A percentile compares a stretch with the other conserved stretches of the same genome.
Conservation (phyloP, 2,888 invertebrate genomes). For the Drosophila kanekoi region DNA sequence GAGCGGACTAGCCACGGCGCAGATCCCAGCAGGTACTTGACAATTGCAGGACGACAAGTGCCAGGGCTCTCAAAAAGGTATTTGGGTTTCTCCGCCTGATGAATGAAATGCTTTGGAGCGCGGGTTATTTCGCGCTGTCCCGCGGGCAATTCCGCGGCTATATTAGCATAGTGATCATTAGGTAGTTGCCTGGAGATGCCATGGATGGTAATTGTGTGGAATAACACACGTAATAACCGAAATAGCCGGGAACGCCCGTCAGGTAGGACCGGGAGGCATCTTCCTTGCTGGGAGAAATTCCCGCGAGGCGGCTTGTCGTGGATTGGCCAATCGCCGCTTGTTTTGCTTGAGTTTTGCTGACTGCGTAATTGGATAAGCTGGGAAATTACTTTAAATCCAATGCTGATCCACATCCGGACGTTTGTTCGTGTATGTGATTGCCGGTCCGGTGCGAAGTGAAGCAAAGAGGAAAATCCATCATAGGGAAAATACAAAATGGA, state of each 20-base stretch:
- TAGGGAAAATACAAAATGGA: conserved; percentile 73
- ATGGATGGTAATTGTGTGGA: conserved; percentile 67
- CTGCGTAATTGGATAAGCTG: conserved; percentile 83
- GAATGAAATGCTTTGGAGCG: conserved; percentile 72
- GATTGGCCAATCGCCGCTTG: conserved; percentile 45
- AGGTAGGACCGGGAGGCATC: conserved; percentile 44
- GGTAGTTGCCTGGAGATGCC: conserved; percentile 47
- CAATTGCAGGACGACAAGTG: conserved; percentile 68
- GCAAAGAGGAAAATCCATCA: conserved; percentile 63
- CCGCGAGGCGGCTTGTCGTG: conserved; percentile 20
- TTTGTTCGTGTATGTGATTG: conserved; percentile 15
- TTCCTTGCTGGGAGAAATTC: conserved; percentile 27
- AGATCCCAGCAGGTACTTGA: conserved; percentile 55
- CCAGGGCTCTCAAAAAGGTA: conserved; percentile 10
- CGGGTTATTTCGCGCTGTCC: conserved; percentile 62
- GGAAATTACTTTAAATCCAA: conserved; percentile 76
- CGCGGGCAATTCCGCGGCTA: conserved; percentile 59
- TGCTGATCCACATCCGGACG: conserved; percentile 70
- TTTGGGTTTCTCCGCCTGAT: conserved; percentile 54
- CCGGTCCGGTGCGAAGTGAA: conserved; percentile 11
- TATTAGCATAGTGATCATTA: conserved; percentile 63
- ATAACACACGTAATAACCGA: conserved; percentile 79
- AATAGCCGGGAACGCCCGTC: conserved; percentile 60
- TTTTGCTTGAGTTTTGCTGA: conserved; percentile 76
- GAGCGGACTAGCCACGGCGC: conserved; percentile 56